A percentile compares a stretch with the other conserved stretches of the same genome.
These are phyloP conservation scores for Pseudorectes ferrugineus DNA, from an alignment of 2,113 vertebrate genomes.

Conservation along the genomic window DNA sequence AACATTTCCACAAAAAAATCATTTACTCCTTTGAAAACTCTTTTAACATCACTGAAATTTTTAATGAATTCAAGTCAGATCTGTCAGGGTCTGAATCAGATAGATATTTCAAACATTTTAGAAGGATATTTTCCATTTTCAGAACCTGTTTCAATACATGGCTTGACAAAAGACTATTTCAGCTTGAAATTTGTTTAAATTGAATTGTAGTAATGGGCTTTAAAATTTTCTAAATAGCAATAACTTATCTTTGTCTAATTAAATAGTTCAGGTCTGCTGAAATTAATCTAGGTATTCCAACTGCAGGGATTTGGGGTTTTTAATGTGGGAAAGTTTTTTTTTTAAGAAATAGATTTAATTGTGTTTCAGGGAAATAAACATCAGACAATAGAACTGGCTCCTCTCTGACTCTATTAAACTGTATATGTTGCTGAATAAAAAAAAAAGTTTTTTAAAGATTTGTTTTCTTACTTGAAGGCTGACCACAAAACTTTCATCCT, in stretches of 20 bases:
- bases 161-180: not conserved
- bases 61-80: not conserved
- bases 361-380: not conserved
- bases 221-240: not conserved
- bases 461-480: not conserved
- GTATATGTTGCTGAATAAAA: not conserved
- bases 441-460: not conserved
- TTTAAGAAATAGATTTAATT: not conserved
- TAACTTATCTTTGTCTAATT: not conserved
- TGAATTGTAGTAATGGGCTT: not conserved
- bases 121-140: not conserved
- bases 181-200: not conserved
- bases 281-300: not conserved
- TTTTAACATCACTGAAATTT: not conserved
- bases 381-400: not conserved
- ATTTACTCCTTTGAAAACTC: not conserved
- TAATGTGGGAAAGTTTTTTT: not conserved
- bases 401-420: not conserved
- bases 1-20: not conserved
- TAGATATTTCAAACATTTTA: not conserved
- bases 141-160: not conserved
- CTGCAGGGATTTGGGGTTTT: accelerated
- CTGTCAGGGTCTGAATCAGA: not conserved
- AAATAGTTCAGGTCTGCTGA: not conserved
- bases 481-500: not conserved